These are phyloP conservation scores for Gopherus evgoodei DNA, from an alignment of 2,113 vertebrate genomes.

Conservation along the genomic window DNA sequence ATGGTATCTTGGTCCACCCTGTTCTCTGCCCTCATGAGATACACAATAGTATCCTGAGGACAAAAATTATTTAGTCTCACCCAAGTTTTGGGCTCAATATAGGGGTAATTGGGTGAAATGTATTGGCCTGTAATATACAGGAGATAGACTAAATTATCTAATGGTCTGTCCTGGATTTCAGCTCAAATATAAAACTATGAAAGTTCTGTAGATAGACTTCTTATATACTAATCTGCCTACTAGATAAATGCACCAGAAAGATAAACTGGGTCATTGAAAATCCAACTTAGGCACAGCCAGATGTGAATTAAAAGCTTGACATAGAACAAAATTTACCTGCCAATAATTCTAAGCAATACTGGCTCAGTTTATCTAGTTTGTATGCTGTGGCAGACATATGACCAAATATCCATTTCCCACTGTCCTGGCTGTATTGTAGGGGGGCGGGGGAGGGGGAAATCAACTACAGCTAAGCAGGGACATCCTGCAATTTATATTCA, in stretches of 20 bases:
- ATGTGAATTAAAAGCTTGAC: constrained; percentile 8
- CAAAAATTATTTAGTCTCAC: not conserved
- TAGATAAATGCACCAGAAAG: not conserved
- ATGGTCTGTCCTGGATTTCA: not conserved
- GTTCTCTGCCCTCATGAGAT: not conserved
- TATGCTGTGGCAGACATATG: constrained; percentile 24
- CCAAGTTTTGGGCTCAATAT: not conserved
- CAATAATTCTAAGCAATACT: constrained; percentile 35
- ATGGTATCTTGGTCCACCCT: not conserved
- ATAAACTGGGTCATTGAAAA: fast-evolving
- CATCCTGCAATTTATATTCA: constrained; percentile 16
- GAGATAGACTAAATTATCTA: not conserved
- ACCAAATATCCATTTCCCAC: constrained; percentile 29
- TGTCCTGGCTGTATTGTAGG: constrained; percentile 37
- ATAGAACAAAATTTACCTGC: not conserved
- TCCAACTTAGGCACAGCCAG: not conserved
- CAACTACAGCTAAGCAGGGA: constrained; percentile 4
- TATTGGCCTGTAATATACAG: not conserved
- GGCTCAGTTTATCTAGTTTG: not conserved
- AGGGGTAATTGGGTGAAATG: not conserved
- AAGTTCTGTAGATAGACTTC: not conserved
- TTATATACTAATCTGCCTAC: not conserved
- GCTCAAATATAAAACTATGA: not conserved
- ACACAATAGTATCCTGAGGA: not conserved
- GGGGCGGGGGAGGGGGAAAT: constrained; percentile 39